Evolutionary conservation across 2,797 vertebrate genomes (phyloP).

Genomic region (Pitangus sulphuratus): DNA sequence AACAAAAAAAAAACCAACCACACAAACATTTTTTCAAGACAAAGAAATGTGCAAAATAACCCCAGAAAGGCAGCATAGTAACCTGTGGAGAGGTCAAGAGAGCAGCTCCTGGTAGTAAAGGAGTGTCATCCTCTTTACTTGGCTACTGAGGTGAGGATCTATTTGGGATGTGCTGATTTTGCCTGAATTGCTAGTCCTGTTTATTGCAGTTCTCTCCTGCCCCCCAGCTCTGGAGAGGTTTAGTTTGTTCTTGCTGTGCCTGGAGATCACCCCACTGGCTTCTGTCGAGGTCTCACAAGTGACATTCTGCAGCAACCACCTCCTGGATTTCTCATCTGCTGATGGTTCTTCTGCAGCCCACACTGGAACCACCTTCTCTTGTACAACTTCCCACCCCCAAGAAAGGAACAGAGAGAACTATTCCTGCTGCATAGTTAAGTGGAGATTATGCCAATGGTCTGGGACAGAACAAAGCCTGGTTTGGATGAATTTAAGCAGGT

Average conservation of each 20-base stretch:
- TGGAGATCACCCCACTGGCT: neutral
- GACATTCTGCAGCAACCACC: neutral
- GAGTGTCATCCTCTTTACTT: slow-evolving; percentile 40
- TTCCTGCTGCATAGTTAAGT: neutral
- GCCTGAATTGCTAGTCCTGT: slow-evolving; percentile 29
- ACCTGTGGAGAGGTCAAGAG: slow-evolving; percentile 27
- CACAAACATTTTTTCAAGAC: slow-evolving; percentile 53
- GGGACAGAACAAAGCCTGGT: neutral
- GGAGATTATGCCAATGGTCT: neutral
- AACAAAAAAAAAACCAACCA: neutral
- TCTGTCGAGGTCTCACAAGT: neutral
- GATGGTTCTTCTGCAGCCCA: neutral
- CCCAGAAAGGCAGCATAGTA: slow-evolving; percentile 63
- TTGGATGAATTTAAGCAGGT: neutral
- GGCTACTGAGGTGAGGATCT: slow-evolving; percentile 50
- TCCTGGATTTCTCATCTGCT: neutral
- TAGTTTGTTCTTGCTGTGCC: neutral
- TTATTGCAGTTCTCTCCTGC: neutral
- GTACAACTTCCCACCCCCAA: neutral
- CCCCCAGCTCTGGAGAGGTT: neutral
- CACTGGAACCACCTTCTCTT: neutral
- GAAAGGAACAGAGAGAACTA: neutral
- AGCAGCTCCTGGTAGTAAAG: slow-evolving; percentile 52
- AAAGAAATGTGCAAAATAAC: slow-evolving; percentile 72
- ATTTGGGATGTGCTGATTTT: slow-evolving; percentile 65